Conservation (phyloP, 2,797 vertebrate genomes). For the Hyperoplus immaculatus region DNA sequence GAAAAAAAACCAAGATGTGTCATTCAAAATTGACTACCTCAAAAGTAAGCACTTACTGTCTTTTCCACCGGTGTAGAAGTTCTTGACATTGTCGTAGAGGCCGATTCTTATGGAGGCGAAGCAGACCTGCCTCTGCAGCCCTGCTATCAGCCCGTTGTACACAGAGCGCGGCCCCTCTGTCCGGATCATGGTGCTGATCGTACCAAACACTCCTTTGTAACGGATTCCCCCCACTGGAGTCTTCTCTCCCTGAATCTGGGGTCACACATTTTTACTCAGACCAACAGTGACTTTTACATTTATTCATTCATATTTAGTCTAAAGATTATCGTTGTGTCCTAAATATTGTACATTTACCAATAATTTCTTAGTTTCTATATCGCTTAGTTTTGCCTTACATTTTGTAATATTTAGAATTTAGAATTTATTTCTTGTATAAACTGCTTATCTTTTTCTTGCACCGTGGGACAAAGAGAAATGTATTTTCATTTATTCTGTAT, state of each 20-base stretch:
- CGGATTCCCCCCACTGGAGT: constrained; percentile 73
- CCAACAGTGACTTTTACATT: neutral
- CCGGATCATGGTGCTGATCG: constrained; percentile 88
- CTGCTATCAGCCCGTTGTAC: constrained; percentile 90
- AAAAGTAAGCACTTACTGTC: constrained; percentile 83
- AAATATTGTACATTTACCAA: too few relatives aligned
- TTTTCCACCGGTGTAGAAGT: constrained; percentile 87
- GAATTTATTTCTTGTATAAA: too few relatives aligned
- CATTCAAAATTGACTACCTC: neutral
- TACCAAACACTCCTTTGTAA: constrained; percentile 91
- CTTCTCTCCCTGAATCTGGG: constrained; percentile 91
- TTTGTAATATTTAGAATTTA: too few relatives aligned
- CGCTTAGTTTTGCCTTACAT: too few relatives aligned
- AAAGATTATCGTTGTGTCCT: too few relatives aligned
- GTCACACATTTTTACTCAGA: constrained; percentile 35
- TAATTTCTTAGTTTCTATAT: too few relatives aligned
- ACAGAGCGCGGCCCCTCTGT: constrained; percentile 88
- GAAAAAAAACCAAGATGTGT: too few relatives aligned
- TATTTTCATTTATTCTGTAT: too few relatives aligned
- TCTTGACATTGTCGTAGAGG: constrained; percentile 89
- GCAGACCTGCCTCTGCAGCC: constrained; percentile 90
- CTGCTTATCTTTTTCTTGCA: too few relatives aligned
- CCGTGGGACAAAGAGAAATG: too few relatives aligned
- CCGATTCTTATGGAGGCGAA: constrained; percentile 91
- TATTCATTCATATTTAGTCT: too few relatives aligned